These are phyloP conservation scores for Esox niger DNA, from an alignment of 2,113 vertebrate genomes.

Conservation along the genomic window DNA sequence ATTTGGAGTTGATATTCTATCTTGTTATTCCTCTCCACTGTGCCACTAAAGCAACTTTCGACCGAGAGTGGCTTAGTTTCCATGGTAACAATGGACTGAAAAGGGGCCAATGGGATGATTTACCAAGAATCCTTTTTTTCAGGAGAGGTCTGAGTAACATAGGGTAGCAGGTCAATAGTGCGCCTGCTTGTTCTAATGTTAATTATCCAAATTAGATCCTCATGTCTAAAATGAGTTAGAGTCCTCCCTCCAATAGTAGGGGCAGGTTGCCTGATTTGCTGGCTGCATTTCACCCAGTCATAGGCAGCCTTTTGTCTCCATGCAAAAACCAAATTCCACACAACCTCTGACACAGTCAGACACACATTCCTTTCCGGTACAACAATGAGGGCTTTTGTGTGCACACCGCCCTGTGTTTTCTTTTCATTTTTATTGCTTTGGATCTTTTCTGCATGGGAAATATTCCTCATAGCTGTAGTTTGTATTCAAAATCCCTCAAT, in stretches of 20 bases:
- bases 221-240: constrained; percentile 32
- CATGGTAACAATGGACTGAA: constrained; percentile 1
- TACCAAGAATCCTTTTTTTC: not conserved
- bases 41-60: not conserved
- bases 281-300: constrained; percentile 40
- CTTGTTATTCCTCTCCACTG: not conserved
- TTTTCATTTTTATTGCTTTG: constrained; percentile 70
- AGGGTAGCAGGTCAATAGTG: too few species aligned
- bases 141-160: not conserved
- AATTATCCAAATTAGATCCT: constrained; percentile 26
- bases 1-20: too few species aligned
- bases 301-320: constrained; percentile 66
- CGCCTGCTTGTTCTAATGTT: constrained; percentile 1
- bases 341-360: constrained; percentile 52
- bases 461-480: constrained; percentile 61
- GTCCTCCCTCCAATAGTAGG: constrained; percentile 8
- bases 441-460: constrained; percentile 52
- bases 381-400: constrained; percentile 72
- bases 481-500: constrained; percentile 9
- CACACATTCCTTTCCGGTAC: constrained; percentile 59
- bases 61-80: not conserved
- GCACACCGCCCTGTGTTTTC: constrained; percentile 55
- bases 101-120: not conserved
- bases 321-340: constrained; percentile 67
- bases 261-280: constrained; percentile 14